phyloP scores from a whole-genome alignment of 2,113 vertebrate genomes.

The Spheniscus mendiculus region DNA sequence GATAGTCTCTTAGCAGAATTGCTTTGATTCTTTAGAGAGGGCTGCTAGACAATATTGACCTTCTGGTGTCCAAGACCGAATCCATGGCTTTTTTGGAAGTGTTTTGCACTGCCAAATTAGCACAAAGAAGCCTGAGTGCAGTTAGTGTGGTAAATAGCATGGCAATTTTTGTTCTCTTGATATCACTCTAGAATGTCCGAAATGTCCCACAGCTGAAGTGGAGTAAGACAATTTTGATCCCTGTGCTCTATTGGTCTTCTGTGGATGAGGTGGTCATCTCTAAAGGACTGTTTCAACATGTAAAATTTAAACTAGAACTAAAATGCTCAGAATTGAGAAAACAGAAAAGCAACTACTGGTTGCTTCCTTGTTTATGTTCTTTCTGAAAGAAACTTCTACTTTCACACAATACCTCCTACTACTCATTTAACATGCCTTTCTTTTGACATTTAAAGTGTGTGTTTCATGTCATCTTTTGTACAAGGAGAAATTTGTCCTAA shows the following conservation, averaged over 20 bases:
- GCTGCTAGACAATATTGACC: background rate
- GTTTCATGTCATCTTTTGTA: background rate
- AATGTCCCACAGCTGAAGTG: background rate
- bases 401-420: background rate
- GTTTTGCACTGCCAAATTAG: background rate
- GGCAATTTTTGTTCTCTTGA: background rate
- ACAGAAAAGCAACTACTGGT: background rate
- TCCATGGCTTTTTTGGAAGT: background rate
- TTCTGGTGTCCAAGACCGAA: background rate
- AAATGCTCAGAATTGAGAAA: background rate
- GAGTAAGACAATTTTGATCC: background rate
- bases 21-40: background rate
- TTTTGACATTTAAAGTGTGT: background rate
- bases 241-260: background rate
- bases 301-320: background rate
- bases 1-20: background rate
- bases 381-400: background rate
- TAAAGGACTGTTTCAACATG: background rate
- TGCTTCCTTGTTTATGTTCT: background rate
- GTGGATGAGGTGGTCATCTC: background rate
- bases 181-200: background rate
- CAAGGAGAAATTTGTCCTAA: background rate
- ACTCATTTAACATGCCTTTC: background rate
- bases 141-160: background rate
- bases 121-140: background rate